These are phyloP conservation scores for Gymnobelideus leadbeateri DNA, from an alignment of 2,113 vertebrate genomes.

Conservation along the genomic window DNA sequence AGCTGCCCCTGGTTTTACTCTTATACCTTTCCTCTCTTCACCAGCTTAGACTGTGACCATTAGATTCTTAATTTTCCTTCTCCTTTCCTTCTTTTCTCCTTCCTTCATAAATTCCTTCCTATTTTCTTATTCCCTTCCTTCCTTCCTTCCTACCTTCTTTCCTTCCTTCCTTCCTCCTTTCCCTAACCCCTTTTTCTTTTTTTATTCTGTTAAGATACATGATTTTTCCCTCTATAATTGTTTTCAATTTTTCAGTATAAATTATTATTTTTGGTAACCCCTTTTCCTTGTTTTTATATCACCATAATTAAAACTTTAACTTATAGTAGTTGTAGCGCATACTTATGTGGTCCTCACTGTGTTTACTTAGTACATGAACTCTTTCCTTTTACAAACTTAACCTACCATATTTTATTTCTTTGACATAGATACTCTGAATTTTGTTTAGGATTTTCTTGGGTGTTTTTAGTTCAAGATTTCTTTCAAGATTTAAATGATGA, in stretches of 20 bases:
- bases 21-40: constrained; percentile 5
- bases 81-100: too few relatives aligned
- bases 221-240: too few relatives aligned
- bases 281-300: background rate
- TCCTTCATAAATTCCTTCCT: background rate
- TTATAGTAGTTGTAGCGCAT: too few relatives aligned
- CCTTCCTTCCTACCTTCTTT: background rate
- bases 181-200: background rate
- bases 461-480: background rate
- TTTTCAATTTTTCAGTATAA: too few relatives aligned
- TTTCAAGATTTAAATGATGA: background rate
- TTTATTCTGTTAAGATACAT: too few relatives aligned
- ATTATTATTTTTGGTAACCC: too few relatives aligned
- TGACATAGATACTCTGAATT: background rate
- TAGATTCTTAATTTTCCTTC: background rate
- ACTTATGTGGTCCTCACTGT: too few relatives aligned
- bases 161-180: background rate
- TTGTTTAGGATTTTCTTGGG: background rate
- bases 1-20: background rate
- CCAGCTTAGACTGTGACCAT: too few relatives aligned
- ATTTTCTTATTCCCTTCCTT: too few relatives aligned
- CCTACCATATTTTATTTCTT: background rate
- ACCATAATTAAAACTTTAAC: background rate
- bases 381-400: background rate
- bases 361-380: background rate